Conservation (phyloP, 2,113 vertebrate species). For the Bucco capensis region DNA sequence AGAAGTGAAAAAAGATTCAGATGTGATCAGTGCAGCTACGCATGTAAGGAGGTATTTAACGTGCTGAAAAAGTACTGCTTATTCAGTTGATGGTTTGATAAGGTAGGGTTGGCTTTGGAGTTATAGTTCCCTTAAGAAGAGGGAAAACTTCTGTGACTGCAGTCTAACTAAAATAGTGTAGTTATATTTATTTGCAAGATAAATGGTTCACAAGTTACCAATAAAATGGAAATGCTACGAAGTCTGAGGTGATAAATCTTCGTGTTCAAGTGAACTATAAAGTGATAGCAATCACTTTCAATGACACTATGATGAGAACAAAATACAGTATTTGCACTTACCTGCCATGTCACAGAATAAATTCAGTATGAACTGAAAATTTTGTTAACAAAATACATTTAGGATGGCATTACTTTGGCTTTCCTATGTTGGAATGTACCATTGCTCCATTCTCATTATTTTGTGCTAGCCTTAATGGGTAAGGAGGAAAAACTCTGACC, state of each 20-base stretch:
- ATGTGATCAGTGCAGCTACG: constrained; percentile 43
- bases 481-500: neutral
- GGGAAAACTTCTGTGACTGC: neutral
- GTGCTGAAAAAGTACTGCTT: neutral
- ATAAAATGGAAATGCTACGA: neutral
- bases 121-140: neutral
- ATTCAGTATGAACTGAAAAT: neutral
- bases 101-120: neutral
- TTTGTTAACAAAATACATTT: neutral
- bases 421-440: neutral
- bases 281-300: neutral
- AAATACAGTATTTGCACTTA: neutral
- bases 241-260: neutral
- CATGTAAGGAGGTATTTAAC: constrained; percentile 57
- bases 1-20: constrained; percentile 46
- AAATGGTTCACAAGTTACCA: neutral
- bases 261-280: neutral
- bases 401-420: neutral
- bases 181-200: neutral
- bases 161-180: neutral
- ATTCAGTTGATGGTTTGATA: neutral
- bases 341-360: neutral
- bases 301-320: neutral
- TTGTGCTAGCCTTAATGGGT: neutral
- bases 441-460: neutral